Percentiles rank a stretch among this genome's conserved stretches.
phyloP scores from a whole-genome alignment of 2,888 invertebrate species.

The Agelastica alni region DNA sequence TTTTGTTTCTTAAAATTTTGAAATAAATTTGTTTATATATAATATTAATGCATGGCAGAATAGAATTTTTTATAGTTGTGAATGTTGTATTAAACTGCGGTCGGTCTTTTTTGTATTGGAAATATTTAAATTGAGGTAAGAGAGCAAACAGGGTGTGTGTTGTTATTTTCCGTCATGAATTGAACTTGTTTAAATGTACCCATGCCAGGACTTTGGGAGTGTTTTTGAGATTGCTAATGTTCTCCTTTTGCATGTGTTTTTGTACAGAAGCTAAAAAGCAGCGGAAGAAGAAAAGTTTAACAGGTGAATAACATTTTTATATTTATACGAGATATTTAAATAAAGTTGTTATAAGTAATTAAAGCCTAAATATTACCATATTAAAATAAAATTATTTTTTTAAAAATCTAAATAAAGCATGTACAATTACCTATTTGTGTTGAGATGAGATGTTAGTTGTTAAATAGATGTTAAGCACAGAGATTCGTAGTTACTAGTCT shows the following conservation, averaged over 20 bases:
- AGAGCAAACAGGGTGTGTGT: slow-evolving; percentile 1
- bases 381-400: slow-evolving; percentile 22
- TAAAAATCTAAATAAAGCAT: slow-evolving; percentile 23
- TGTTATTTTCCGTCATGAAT: slow-evolving; percentile 21
- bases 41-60: too few relatives aligned
- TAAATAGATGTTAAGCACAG: slow-evolving; percentile 15
- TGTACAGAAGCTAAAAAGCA: slow-evolving; percentile 92
- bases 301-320: slow-evolving; percentile 75
- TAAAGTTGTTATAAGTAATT: slow-evolving; percentile 19
- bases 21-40: too few relatives aligned
- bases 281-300: slow-evolving; percentile 88
- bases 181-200: slow-evolving; percentile 49
- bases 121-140: not conserved
- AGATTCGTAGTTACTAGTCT: slow-evolving; percentile 10
- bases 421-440: slow-evolving; percentile 22
- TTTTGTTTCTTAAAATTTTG: too few relatives aligned
- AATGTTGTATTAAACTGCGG: too few relatives aligned
- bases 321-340: slow-evolving; percentile 43
- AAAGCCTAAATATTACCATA: slow-evolving; percentile 31
- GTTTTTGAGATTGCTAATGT: slow-evolving; percentile 59
- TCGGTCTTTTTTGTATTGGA: too few relatives aligned
- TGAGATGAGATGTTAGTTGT: slow-evolving; percentile 23
- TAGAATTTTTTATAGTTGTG: too few relatives aligned
- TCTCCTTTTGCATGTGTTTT: slow-evolving; percentile 61
- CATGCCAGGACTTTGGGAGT: slow-evolving; percentile 58